These are phyloP conservation scores for Cromileptes altivelis DNA, from an alignment of 2,113 vertebrate genomes.

Conservation along the genomic window DNA sequence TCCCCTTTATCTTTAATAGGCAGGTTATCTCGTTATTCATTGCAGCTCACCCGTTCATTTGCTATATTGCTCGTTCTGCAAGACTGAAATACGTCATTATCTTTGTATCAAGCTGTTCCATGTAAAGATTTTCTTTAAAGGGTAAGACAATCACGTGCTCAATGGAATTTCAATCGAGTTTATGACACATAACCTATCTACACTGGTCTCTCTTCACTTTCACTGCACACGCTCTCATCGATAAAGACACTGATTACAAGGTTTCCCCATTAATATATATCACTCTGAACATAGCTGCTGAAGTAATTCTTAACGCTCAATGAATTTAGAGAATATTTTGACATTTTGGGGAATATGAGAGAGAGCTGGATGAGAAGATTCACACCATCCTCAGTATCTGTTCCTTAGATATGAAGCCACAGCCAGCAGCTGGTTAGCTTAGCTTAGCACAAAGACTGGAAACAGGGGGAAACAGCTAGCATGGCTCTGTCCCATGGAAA, in stretches of 20 bases:
- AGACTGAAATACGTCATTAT: conserved; percentile 76
- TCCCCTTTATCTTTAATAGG: conserved; percentile 74
- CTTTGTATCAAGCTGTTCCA: conserved; percentile 70
- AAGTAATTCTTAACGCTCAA: background rate
- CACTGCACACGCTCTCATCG: background rate
- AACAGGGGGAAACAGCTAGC: background rate
- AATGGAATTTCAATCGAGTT: conserved; percentile 67
- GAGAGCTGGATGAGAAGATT: background rate
- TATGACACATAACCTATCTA: conserved; percentile 50
- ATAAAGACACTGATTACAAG: conserved; percentile 30
- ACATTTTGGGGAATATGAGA: background rate
- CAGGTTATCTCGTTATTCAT: conserved; percentile 78
- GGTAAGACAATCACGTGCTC: conserved; percentile 45
- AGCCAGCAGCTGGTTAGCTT: conserved; percentile 8
- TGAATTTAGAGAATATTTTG: background rate
- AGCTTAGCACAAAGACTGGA: conserved; percentile 10
- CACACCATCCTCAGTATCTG: background rate
- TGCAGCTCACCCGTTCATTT: conserved; percentile 53
- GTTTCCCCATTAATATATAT: conserved; percentile 5
- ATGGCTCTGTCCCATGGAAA: background rate
- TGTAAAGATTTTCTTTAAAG: conserved; percentile 76
- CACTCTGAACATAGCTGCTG: conserved; percentile 2
- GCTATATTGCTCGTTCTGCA: conserved; percentile 58
- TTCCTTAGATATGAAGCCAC: background rate
- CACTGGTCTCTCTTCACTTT: conserved; percentile 34